Percentiles rank a stretch among this genome's conserved stretches.
Conservation (phyloP, 2,888 invertebrate species). For the Plusia festucae region DNA sequence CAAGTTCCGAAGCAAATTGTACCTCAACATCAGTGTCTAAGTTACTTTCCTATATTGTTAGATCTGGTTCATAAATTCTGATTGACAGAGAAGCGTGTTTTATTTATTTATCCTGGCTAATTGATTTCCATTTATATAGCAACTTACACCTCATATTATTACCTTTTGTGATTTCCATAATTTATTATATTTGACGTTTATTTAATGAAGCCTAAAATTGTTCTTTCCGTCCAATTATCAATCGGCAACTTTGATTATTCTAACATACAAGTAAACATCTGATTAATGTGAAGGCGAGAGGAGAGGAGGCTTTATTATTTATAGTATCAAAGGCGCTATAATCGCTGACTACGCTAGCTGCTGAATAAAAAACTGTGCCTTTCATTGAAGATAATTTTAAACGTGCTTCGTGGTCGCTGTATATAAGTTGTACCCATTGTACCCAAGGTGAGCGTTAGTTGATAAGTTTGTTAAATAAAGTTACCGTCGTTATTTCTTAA, state of each 20-base stretch:
- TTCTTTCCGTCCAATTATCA: conserved; percentile 15
- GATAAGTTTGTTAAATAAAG: background rate
- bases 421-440: background rate
- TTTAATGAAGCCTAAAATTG: conserved; percentile 7
- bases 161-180: background rate
- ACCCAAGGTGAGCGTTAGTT: background rate
- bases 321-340: background rate
- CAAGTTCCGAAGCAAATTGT: background rate
- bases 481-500: too few relatives aligned
- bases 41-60: too few relatives aligned
- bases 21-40: background rate
- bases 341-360: background rate
- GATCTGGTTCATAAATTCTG: too few relatives aligned
- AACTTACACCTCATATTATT: too few relatives aligned
- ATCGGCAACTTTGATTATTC: conserved; percentile 5
- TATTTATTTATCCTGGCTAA: too few relatives aligned
- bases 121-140: too few relatives aligned
- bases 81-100: too few relatives aligned
- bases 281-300: conserved; percentile 7
- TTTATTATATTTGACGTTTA: background rate
- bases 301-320: too few relatives aligned
- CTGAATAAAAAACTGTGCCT: background rate
- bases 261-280: conserved; percentile 8
- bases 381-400: background rate
- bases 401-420: background rate